Conservation (phyloP, 1,140 invertebrate species). For the Apis laboriosa region DNA sequence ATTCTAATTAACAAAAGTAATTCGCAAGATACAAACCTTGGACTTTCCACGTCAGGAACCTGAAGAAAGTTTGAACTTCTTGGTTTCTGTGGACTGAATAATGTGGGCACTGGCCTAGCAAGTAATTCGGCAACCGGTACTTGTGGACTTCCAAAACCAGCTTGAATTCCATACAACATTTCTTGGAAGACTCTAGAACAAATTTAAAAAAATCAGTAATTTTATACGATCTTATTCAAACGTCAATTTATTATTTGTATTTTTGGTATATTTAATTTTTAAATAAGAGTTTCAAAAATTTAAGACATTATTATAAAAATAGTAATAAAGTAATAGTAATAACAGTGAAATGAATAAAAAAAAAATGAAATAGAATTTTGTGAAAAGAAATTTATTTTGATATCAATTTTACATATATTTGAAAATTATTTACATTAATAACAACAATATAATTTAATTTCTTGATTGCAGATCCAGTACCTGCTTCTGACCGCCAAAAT, state of each 20-base stretch:
- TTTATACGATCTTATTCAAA: neutral
- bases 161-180: constrained; percentile 97
- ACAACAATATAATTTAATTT: neutral
- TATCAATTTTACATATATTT: too few relatives aligned
- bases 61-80: constrained; percentile 96
- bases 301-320: too few relatives aligned
- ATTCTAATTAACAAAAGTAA: neutral
- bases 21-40: constrained; percentile 80
- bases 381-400: too few relatives aligned
- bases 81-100: constrained; percentile 91
- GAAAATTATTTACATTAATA: too few relatives aligned
- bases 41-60: constrained; percentile 87
- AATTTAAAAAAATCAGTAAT: constrained; percentile 33
- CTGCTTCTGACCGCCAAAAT: constrained; percentile 94
- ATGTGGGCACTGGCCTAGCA: constrained; percentile 90
- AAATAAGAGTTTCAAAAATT: too few relatives aligned
- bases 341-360: too few relatives aligned
- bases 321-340: too few relatives aligned
- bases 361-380: too few relatives aligned
- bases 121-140: constrained; percentile 94
- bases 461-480: constrained; percentile 74
- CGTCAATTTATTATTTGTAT: neutral
- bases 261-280: constrained; percentile 15
- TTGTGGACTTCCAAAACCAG: constrained; percentile 95
- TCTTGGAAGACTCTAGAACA: constrained; percentile 89